Percentiles rank a stretch among this genome's conserved stretches.
These are phyloP conservation scores for Glaucopsyche alexis DNA, from an alignment of 2,888 invertebrate genomes.

Conservation along the genomic window DNA sequence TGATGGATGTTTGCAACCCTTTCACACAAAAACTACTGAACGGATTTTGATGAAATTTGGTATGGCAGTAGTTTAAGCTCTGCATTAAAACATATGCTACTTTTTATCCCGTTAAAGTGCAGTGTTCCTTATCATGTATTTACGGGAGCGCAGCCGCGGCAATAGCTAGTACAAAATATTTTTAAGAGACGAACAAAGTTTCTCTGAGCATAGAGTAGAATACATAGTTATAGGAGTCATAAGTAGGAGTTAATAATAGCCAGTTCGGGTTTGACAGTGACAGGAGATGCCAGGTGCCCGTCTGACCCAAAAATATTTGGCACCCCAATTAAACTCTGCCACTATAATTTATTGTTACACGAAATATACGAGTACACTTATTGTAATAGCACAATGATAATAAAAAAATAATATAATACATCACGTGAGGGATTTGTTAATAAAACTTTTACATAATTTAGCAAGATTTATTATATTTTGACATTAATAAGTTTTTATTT, in stretches of 20 bases:
- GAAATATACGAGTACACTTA: slow-evolving; percentile 14
- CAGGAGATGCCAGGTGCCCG: slow-evolving; percentile 41
- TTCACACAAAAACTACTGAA: too few relatives aligned
- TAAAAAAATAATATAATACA: slow-evolving; percentile 10
- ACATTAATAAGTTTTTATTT: background rate
- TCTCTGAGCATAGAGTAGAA: background rate
- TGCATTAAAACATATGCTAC: too few relatives aligned
- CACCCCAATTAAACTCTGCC: slow-evolving; percentile 42
- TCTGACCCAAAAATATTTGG: slow-evolving; percentile 41
- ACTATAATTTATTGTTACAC: slow-evolving; percentile 34
- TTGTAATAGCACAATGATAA: slow-evolving; percentile 25
- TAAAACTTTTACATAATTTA: slow-evolving; percentile 6
- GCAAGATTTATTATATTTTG: slow-evolving; percentile 1
- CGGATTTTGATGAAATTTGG: too few relatives aligned
- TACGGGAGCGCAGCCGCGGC: too few relatives aligned
- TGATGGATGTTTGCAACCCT: too few relatives aligned
- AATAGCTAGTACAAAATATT: too few relatives aligned
- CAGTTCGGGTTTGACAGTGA: slow-evolving; percentile 35
- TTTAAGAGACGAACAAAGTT: background rate
- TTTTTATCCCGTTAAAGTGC: too few relatives aligned
- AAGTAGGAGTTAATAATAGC: slow-evolving; percentile 13
- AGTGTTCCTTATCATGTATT: too few relatives aligned
- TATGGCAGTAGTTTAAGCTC: too few relatives aligned
- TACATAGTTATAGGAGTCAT: background rate
- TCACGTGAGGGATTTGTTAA: slow-evolving; percentile 8